These are phyloP conservation scores for Watsonalla binaria DNA, from an alignment of 2,888 invertebrate species.

Conservation along the genomic window DNA sequence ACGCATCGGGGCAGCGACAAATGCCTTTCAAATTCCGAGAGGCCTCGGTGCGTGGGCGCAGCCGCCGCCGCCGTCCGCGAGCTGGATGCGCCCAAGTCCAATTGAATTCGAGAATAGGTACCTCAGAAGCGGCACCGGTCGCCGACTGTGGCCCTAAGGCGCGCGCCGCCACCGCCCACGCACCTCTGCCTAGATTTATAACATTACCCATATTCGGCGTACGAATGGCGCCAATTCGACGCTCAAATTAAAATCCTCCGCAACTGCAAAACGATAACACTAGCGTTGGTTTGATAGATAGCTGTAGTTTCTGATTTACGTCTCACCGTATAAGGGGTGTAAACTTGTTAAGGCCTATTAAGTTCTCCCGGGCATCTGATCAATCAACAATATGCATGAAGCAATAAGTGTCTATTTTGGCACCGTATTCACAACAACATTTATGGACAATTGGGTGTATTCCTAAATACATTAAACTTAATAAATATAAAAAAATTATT, in stretches of 20 bases:
- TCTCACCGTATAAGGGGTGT: slow-evolving; percentile 42
- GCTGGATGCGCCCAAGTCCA: slow-evolving; percentile 57
- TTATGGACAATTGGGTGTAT: too few relatives aligned
- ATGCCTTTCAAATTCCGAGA: slow-evolving; percentile 76
- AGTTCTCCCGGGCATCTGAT: not conserved
- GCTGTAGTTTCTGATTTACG: slow-evolving; percentile 65
- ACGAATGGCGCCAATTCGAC: slow-evolving; percentile 75
- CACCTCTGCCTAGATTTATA: slow-evolving; percentile 63
- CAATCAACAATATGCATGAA: not conserved
- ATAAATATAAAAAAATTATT: too few relatives aligned
- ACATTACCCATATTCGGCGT: slow-evolving; percentile 75
- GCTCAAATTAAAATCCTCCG: slow-evolving; percentile 69
- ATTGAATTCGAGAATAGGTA: slow-evolving; percentile 53
- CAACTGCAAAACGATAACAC: slow-evolving; percentile 66
- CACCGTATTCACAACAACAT: too few relatives aligned
- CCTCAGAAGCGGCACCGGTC: slow-evolving; percentile 26
- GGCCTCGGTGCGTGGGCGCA: slow-evolving; percentile 36
- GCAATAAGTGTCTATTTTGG: too few relatives aligned
- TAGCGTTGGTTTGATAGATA: slow-evolving; percentile 56
- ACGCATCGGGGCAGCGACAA: slow-evolving; percentile 55
- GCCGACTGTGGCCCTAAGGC: slow-evolving; percentile 41
- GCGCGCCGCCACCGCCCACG: slow-evolving; percentile 54
- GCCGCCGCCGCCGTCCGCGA: slow-evolving; percentile 19
- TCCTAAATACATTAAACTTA: too few relatives aligned
- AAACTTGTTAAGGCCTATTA: slow-evolving; percentile 32